Evolutionary conservation across 2,113 vertebrate species (phyloP), one percentile per base, ranked within the genome.

Genomic region (Mixornis gularis): DNA sequence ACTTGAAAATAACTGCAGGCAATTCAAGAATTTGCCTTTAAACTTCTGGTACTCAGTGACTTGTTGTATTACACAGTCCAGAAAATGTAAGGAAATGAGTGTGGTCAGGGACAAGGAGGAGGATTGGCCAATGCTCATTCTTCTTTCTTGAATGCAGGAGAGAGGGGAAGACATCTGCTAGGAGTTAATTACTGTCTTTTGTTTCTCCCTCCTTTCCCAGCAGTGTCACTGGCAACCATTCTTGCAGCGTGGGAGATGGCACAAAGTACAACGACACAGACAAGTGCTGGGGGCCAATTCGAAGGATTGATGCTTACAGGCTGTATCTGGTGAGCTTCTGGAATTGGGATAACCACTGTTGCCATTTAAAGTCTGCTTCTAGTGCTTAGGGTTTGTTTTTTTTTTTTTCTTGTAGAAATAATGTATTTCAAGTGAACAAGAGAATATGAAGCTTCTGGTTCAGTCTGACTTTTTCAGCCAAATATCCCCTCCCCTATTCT

Each of bases 211-310:
- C 92, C 79, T 41, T 93, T 93, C 89, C 76, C 93, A 97, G 96
- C 82, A 96, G 95, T 85, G 78, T 91, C 68, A 91, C 91, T 40
- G 98, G 98, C 80, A 99, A 99, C 64, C 98, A 98, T 93, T 99
- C 99, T 27, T 99, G 98, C 85, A 98, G 96, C 3, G 96, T 98
- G 51, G 98, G 98, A 78, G 97, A 97, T 19, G 95, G 97, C 73
- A 91, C 97, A 72, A 99, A 98, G 94, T 98, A 98, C 96, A 99
- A 99, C 0, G 99, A 99, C 76, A 99, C 99, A 0, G 99, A 99
- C 49, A 94, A 87, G 9, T 99, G 99, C 97, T 99, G 99, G 99
- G 99, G 99, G 7, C 95, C 98, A 2, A 97, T 99, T 80, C 98
- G 97, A 5, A 97, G 99, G 22, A 98, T 98, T 79, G 98, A 99